A percentile compares a stretch with the other conserved stretches of the same genome.
These are phyloP conservation scores for Fistularia tabacaria DNA, from an alignment of 2,797 vertebrate species.

Conservation along the genomic window DNA sequence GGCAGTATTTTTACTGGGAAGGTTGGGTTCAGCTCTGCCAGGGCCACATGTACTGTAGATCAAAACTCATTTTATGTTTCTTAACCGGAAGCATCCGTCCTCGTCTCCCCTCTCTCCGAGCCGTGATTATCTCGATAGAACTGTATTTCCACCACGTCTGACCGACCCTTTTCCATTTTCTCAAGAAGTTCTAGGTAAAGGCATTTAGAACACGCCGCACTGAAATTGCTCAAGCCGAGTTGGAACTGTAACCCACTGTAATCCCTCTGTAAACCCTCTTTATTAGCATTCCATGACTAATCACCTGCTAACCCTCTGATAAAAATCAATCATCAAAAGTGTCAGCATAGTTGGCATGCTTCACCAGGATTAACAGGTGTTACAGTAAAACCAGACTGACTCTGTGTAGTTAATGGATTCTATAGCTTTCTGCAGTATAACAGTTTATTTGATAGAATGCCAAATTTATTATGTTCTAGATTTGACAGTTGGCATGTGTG, in stretches of 20 bases:
- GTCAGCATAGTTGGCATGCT: slow-evolving; percentile 41
- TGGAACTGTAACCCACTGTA: slow-evolving; percentile 22
- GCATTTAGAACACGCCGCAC: slow-evolving; percentile 19
- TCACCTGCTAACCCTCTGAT: slow-evolving; percentile 36
- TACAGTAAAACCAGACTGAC: slow-evolving; percentile 28
- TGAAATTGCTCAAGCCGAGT: slow-evolving; percentile 6
- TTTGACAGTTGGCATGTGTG: too few relatives aligned
- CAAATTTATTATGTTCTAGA: background rate
- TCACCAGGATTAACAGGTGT: slow-evolving; percentile 44
- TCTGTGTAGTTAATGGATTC: slow-evolving; percentile 8
- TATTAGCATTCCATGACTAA: slow-evolving; percentile 42
- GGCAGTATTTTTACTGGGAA: too few relatives aligned
- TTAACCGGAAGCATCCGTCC: too few relatives aligned
- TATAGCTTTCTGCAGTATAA: slow-evolving; percentile 22
- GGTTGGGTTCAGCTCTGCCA: too few relatives aligned
- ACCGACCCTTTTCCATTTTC: too few relatives aligned
- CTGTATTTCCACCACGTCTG: too few relatives aligned
- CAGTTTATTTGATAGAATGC: slow-evolving; percentile 29
- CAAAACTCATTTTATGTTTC: too few relatives aligned
- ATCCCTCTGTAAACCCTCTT: slow-evolving; percentile 34
- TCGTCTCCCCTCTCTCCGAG: too few relatives aligned
- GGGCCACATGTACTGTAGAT: too few relatives aligned
- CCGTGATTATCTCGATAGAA: too few relatives aligned
- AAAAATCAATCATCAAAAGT: slow-evolving; percentile 23
- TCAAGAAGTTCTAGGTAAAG: background rate